A percentile compares a stretch with the other conserved stretches of the same genome.
Conservation (phyloP, 2,113 vertebrate species). For the Epinephelus fuscoguttatus region DNA sequence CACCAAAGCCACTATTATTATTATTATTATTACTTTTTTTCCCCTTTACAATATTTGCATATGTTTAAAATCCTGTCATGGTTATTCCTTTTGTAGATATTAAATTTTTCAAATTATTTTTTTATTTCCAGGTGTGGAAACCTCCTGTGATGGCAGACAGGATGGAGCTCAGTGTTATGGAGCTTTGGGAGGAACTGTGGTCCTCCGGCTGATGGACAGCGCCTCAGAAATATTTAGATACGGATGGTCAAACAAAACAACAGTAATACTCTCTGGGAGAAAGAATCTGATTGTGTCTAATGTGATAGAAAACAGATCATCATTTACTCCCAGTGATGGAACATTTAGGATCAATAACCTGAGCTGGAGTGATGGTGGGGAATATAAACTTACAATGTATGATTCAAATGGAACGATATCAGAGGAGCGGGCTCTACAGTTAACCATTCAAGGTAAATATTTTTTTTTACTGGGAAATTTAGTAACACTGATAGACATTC, state of each 20-base stretch:
- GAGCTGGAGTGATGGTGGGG: conserved; percentile 12
- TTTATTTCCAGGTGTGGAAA: conserved; percentile 47
- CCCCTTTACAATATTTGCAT: not conserved
- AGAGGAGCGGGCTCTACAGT: not conserved
- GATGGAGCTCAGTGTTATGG: conserved; percentile 64
- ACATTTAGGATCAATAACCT: conserved; percentile 53
- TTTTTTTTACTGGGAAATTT: accelerated
- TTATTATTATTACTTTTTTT: too few species aligned
- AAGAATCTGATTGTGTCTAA: accelerated
- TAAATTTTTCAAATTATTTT: not conserved
- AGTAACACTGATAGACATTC: not conserved
- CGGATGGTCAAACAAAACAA: accelerated
- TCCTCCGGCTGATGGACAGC: conserved; percentile 25
- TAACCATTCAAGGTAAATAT: conserved; percentile 61
- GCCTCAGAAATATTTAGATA: not conserved
- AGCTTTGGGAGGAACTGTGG: conserved; percentile 66
- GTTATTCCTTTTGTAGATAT: not conserved
- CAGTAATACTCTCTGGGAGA: accelerated
- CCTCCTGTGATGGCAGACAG: conserved; percentile 56
- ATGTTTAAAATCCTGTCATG: accelerated
- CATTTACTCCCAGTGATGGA: conserved; percentile 27
- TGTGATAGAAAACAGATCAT: accelerated
- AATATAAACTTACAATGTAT: not conserved
- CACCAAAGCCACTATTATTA: not conserved
- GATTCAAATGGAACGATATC: accelerated